Evolutionary conservation across 2,888 invertebrate genomes (phyloP), one percentile per base, ranked within the genome.

Genomic region (Saturnia pavonia): DNA sequence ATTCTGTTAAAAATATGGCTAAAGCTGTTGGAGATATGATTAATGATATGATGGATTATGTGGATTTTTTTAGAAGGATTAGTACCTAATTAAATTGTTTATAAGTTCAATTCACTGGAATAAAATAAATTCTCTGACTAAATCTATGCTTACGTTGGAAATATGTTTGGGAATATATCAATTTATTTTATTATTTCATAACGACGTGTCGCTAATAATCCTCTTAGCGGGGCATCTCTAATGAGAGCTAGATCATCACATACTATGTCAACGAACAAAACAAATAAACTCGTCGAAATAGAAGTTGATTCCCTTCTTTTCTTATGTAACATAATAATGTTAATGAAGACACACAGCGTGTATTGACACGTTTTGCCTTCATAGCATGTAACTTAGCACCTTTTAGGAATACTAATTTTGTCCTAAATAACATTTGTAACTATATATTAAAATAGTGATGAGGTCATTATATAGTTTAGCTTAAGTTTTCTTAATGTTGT

Each of bases 331-430:
- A 9, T 65, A 65, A 65, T 65, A 40, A 65, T 11, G 65, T 11
- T 65, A 65, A 40, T 65, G 40, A 65, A 65, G 65, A 40, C 40
- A 65, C 25, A 27, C 40, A 40, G 19, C 63, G 63, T 34, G 34
- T 65, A 40, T 65, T 11, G 65, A 65, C 40, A 40, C 19, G 40
- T 19, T 34, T n/a, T 9, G 40, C n/a, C 65, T n/a, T 40, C 65
- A 40, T n/a, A 7, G n/a, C 40, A 65, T 9, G 8, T 65, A 40
- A 19, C 65, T 34, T 40, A 19, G 65, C 16, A 40, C 40, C 8
- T 19, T 65, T 11, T 40, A n/a, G n/a, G 65, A 34, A 65, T 65
- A 40, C 65, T 40, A 65, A 65, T 40, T 40, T 40, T 0, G 40
- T 0, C 65, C 63, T 34, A 63, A 16, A 63, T 63, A 63, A 27